Evolutionary conservation across 1,140 invertebrate species (phyloP).

Genomic region (Drosophila setifemur): DNA sequence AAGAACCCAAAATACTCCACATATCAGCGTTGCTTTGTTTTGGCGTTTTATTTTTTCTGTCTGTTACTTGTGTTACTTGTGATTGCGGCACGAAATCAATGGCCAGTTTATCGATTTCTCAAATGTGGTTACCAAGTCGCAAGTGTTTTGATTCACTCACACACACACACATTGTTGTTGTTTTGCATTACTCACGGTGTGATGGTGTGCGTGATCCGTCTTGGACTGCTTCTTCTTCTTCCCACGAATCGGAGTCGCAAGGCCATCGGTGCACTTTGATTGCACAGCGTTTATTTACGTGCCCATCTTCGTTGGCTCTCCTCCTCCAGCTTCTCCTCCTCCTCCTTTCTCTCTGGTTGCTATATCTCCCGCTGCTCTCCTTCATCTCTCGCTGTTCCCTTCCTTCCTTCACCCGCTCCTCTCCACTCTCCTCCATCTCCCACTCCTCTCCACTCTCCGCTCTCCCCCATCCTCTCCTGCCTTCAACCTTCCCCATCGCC

Average conservation of each 20-base stretch:
- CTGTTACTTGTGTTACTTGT: no score
- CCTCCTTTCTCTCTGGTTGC: background rate
- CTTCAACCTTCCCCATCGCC: background rate
- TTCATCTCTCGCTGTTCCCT: no score
- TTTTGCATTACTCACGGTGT: background rate
- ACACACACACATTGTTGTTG: background rate
- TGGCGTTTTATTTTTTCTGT: no score
- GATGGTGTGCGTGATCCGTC: background rate
- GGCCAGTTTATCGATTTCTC: conserved; percentile 65
- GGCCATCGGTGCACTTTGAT: conserved; percentile 64
- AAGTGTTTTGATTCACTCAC: conserved; percentile 61
- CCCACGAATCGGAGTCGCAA: conserved; percentile 38
- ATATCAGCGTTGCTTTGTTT: conserved; percentile 6
- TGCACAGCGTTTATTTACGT: conserved; percentile 56
- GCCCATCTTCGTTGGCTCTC: conserved; percentile 15
- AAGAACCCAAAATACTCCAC: no score
- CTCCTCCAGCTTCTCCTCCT: background rate
- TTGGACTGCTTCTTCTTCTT: conserved; percentile 7
- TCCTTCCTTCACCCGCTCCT: conserved; percentile 48
- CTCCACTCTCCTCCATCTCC: background rate
- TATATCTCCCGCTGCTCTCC: no score
- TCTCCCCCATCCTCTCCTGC: conserved; percentile 8
- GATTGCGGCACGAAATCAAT: conserved; percentile 54
- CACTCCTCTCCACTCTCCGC: background rate
- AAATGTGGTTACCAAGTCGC: conserved; percentile 59